Conservation (phyloP, 2,113 vertebrate species). For the Caranx melampygus region DNA sequence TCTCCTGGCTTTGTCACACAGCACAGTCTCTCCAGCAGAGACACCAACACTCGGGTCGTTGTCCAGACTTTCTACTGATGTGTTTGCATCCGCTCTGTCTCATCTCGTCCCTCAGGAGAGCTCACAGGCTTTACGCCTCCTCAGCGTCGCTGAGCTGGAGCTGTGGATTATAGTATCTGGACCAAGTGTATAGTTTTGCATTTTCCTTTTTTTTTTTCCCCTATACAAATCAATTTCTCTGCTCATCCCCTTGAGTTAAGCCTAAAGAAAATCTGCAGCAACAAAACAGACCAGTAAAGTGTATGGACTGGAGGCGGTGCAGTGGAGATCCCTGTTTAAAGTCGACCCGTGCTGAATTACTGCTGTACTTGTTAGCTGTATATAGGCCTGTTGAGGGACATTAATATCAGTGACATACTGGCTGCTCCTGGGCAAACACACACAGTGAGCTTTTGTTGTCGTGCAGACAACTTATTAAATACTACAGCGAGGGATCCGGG, state of each 20-base stretch:
- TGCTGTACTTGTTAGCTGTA: neutral
- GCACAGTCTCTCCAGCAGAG: neutral
- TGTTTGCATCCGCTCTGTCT: constrained; percentile 13
- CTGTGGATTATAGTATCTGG: neutral
- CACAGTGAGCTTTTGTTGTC: constrained; percentile 4
- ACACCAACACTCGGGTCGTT: neutral
- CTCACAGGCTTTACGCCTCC: constrained; percentile 9
- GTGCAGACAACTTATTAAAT: neutral
- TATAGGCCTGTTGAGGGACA: neutral
- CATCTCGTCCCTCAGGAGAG: constrained; percentile 37
- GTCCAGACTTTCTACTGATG: neutral
- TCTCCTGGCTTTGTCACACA: neutral
- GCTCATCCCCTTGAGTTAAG: constrained; percentile 6
- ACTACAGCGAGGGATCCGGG: no score
- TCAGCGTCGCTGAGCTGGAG: neutral
- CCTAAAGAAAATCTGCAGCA: neutral
- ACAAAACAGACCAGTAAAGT: neutral
- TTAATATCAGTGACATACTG: neutral
- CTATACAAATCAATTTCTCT: neutral
- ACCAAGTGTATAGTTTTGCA: neutral
- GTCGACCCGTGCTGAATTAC: neutral
- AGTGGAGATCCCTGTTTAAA: constrained; percentile 5
- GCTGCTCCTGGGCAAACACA: neutral
- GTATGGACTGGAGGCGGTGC: neutral
- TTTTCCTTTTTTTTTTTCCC: neutral